Evolutionary conservation across 2,888 invertebrate species (phyloP), one percentile per base, ranked within the genome.

Genomic region (Megastigmus dorsalis): DNA sequence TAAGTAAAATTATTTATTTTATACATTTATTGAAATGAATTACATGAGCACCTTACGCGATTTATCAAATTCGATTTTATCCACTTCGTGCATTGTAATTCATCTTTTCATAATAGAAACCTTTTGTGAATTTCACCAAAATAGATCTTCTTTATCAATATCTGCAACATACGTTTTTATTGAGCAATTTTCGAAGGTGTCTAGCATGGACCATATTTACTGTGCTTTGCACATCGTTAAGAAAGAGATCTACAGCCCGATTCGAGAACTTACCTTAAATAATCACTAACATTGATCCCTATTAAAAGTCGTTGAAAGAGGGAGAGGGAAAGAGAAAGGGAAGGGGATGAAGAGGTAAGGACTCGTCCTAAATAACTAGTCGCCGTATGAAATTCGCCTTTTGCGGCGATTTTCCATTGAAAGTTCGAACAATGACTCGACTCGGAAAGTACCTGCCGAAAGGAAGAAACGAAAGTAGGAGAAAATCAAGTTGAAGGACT

Each of bases 301-400:
- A 60, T 72, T 59, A 52, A n/a, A 9, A 7, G 36, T 41, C 54
- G 33, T 38, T 23, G n/a, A 23, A 18, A 41, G 36, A 23, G 38
- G 26, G 7, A 2, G 20, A 43, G 20, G 33, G n/a, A 6, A n/a
- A 26, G n/a, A 3, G 7, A 3, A 2, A 15, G 3, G 9, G 26
- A 0, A 2, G 10, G 3, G 9, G 26, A 0, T 0, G 50, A 18
- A 30, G 26, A 38, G 7, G n/a, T 23, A 43, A 30, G 59, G 69
- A n/a, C 74, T 78, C 41, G 66, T 20, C 63, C 79, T 76, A 75
- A 81, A 79, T 82, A 81, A 78, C 75, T 77, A 73, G 66, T 70
- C 74, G 76, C 52, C 78, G 80, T 76, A 73, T 72, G 73, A 73
- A 74, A 71, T 75, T 77, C 68, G 36, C 52, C 55, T 72, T 41